Base-by-base conservation (phyloP, 2,888 invertebrate genomes). In the Girardia tigrina region DNA sequence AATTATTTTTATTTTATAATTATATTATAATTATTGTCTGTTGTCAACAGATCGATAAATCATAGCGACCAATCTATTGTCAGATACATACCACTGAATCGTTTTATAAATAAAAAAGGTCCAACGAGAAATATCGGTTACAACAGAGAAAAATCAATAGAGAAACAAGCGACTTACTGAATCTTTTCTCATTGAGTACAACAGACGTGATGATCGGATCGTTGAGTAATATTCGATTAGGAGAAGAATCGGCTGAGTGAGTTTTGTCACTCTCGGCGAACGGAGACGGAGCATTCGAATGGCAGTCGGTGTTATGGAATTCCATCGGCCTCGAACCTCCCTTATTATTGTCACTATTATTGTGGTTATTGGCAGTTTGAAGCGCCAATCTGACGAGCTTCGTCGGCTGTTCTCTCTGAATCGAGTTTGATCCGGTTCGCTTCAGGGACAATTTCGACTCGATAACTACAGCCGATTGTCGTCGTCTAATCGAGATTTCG, bases 181-280 rank as follows among this genome's bases (percentile, higher is more conserved):
- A 8, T 4, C 56, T n/a, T 56, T 56, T 56, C n/a, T 56, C 56
- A n/a, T 56, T 56, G 6, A 56, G 23, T 20, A 56, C 56, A 20
- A 56, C 56, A 8, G 56, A 56, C n/a, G 56, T 56, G 4, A 56
- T 56, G 23, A 56, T 56, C n/a, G 56, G 56, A 56, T 56, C 56
- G 23, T 56, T 56, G 56, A 56, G 56, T 56, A 56, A 56, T 56
- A 56, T 56, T 20, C n/a, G 23, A 56, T n/a, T 56, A 8, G 56
- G 56, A 56, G 56, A 56, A 56, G 56, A 56, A 20, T 56, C 56
- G n/a, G 23, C 56, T 56, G 56, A 56, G 23, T 56, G n/a, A 4
- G 56, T 56, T 56, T 56, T 56, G 23, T 56, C 56, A 56, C 56
- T 56, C 23, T 56, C 56, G 6, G 56, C 56, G n/a, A 20, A 56